A percentile compares a stretch with the other conserved stretches of the same genome.
Conservation (phyloP, 2,113 vertebrate species). For the Geothlypis trichas region DNA sequence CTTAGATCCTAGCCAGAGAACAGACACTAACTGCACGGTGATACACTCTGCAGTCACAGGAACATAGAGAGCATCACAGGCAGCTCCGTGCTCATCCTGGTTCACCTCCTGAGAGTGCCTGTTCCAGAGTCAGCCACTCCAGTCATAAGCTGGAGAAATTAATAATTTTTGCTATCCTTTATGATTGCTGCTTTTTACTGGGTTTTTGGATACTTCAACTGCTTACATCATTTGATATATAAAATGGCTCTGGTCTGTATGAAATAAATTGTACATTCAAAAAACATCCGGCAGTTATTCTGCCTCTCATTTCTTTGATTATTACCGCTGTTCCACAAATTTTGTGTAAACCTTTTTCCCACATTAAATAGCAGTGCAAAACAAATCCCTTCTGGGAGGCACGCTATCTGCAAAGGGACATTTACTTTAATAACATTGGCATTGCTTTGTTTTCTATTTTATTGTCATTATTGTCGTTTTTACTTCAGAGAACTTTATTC, state of each 20-base stretch:
- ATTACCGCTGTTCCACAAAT: neutral
- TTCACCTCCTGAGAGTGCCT: neutral
- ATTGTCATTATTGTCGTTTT: neutral
- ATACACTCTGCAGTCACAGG: neutral
- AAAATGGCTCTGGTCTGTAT: neutral
- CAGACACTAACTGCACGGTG: neutral
- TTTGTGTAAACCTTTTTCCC: neutral
- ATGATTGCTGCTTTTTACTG: neutral
- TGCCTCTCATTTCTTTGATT: neutral
- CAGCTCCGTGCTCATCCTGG: neutral
- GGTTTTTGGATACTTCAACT: neutral
- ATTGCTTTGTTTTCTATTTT: neutral
- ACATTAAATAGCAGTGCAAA: neutral
- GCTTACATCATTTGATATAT: neutral
- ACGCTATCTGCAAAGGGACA: neutral
- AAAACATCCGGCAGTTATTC: neutral
- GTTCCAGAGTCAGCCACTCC: neutral
- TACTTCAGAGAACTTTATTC: neutral
- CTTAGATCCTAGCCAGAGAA: neutral
- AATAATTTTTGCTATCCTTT: neutral
- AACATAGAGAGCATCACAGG: neutral
- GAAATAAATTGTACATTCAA: neutral
- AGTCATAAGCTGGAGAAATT: neutral
- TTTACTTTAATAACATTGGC: neutral
- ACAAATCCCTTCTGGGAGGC: neutral